Base-by-base conservation (phyloP, 2,113 vertebrate genomes). In the Crocuta crocuta region DNA sequence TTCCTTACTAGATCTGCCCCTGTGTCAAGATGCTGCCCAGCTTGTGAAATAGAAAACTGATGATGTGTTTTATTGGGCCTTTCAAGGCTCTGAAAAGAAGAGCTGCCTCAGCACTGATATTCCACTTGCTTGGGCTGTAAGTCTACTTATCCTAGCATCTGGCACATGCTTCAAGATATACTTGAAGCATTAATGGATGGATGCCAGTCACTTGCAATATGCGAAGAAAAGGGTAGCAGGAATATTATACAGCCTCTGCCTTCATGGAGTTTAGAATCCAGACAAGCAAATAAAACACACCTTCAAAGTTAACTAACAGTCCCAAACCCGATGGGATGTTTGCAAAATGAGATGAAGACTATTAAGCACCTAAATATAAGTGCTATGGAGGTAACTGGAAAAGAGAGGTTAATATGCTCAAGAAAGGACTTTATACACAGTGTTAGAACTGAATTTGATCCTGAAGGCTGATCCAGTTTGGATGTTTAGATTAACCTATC, bases 361-460 rank as follows among this genome's bases (percentile, higher is more conserved):
- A 43, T 17, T 58, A 71, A 94, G 26, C 53, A 39, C 15, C n/a
- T 3, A 58, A 86, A 89, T 58, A 80, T 31, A 95, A 95, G 9
- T 58, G 10, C 10, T 48, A 1, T 33, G 7, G 48, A 95, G 10
- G 4, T 86, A 73, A 28, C 55, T 16, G 95, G 61, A 89, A 65
- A 15, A 94, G 23, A 93, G 85, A 82, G 24, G 10, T 63, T 55
- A 63, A 12, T 35, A 2, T 65, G 17, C 31, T 76, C 39, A 53
- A 35, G 48, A 71, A 95, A 95, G 28, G 24, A 23, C 35, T 91
- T 94, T 11, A 33, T 1, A 45, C 48, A 53, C 28, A 70, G 45
- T 83, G 13, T 81, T 73, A 86, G 53, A 96, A 90, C 17, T 78
- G 84, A 91, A 55, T 96, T 85, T 97, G 65, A 79, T 86, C n/a